Percentiles rank a stretch among this genome's conserved stretches.
These are phyloP conservation scores for Eutolmus rufibarbis DNA, from an alignment of 2,888 invertebrate species.

Conservation along the genomic window DNA sequence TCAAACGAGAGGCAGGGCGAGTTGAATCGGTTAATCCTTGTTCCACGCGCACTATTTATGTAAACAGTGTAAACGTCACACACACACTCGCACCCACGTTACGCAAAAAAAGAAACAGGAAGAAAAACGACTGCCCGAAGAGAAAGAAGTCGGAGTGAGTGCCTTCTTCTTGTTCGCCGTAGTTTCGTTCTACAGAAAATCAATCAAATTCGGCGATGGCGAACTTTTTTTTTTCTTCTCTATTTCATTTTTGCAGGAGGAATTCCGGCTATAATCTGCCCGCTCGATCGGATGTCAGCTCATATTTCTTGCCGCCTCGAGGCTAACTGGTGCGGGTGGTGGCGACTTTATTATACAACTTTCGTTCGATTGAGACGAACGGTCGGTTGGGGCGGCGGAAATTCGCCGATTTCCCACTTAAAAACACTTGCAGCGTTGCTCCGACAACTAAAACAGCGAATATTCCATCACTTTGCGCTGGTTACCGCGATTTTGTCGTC, in stretches of 20 bases:
- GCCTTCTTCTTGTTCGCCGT: slow-evolving; percentile 29
- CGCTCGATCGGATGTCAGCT: slow-evolving; percentile 13
- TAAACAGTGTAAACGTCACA: background rate
- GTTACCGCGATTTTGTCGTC: background rate
- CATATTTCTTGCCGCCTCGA: background rate
- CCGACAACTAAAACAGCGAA: background rate
- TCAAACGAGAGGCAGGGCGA: background rate
- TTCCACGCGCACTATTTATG: background rate
- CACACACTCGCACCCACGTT: background rate
- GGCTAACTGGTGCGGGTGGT: background rate
- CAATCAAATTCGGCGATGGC: slow-evolving; percentile 20
- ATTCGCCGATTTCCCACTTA: background rate
- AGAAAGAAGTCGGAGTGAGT: background rate
- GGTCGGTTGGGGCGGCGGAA: background rate
- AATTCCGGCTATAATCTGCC: background rate
- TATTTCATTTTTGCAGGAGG: background rate
- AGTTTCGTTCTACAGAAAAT: slow-evolving; percentile 18
- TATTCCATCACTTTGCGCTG: background rate
- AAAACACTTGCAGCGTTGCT: background rate
- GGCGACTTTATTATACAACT: background rate
- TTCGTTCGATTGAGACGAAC: background rate
- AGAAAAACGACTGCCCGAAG: background rate
- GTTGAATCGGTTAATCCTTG: slow-evolving; percentile 5
- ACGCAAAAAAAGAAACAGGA: background rate
- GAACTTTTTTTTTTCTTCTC: background rate